Conservation (phyloP, 2,113 vertebrate species). For the Callipepla californica region DNA sequence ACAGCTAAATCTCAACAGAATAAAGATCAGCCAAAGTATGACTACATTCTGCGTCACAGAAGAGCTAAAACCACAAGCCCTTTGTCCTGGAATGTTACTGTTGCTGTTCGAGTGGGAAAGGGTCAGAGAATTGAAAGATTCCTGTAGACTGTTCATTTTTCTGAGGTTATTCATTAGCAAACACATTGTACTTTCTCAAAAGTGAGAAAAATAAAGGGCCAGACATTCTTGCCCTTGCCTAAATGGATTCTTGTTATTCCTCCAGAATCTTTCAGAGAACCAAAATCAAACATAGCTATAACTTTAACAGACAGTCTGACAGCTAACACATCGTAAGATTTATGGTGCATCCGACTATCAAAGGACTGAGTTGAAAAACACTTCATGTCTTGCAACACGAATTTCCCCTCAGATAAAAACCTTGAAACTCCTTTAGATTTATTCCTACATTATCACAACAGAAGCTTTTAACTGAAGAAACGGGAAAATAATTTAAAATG, state of each 20-base stretch:
- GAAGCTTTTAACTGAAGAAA: neutral
- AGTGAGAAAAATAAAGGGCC: neutral
- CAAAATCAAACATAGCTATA: neutral
- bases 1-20: conserved; percentile 8
- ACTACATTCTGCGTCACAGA: neutral
- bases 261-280: neutral
- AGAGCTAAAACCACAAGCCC: neutral
- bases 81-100: neutral
- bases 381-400: neutral
- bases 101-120: neutral
- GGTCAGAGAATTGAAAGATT: neutral
- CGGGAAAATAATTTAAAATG: neutral
- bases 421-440: neutral
- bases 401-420: neutral
- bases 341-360: neutral
- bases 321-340: neutral
- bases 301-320: neutral
- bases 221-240: neutral
- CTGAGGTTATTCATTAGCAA: neutral
- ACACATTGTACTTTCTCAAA: neutral
- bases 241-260: neutral
- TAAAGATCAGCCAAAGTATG: neutral
- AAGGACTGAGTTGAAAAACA: neutral
- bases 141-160: neutral
- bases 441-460: neutral